Evolutionary conservation across 1,140 invertebrate genomes (phyloP).

Genomic region (Tetramorium simillimum): DNA sequence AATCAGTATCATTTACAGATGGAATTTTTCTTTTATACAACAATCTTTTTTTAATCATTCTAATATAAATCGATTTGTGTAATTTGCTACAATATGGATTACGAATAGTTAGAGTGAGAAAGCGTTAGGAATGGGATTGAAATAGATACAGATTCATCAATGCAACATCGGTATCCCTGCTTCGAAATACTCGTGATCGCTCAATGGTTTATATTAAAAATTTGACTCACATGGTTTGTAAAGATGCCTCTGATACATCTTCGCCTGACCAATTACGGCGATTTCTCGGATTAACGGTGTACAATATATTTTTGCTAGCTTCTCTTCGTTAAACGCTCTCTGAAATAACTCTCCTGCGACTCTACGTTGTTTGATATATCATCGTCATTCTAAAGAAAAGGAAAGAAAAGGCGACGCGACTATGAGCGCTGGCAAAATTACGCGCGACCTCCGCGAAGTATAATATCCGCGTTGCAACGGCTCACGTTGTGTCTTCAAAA

Average conservation of each 20-base stretch:
- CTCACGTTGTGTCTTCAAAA: neutral
- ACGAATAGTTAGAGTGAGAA: neutral
- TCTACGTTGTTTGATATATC: slow-evolving; percentile 3
- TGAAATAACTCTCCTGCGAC: neutral
- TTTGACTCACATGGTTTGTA: neutral
- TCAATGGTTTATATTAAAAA: slow-evolving; percentile 25
- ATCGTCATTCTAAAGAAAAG: neutral
- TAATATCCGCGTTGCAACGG: slow-evolving; percentile 18
- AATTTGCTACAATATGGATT: neutral
- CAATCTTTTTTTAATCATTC: neutral
- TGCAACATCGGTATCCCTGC: neutral
- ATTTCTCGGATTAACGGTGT: slow-evolving; percentile 25
- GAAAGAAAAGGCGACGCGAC: neutral
- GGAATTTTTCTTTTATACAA: neutral
- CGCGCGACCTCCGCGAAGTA: neutral
- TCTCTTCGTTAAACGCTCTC: slow-evolving; percentile 11
- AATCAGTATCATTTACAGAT: neutral
- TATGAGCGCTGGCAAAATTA: neutral
- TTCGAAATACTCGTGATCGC: neutral
- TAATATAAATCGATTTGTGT: neutral
- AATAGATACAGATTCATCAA: neutral
- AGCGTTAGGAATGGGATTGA: neutral
- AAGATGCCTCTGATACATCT: neutral
- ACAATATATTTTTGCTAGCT: slow-evolving; percentile 25
- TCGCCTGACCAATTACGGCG: neutral